Evolutionary conservation across 2,797 vertebrate genomes (phyloP).

Genomic region (Botia almorhae): DNA sequence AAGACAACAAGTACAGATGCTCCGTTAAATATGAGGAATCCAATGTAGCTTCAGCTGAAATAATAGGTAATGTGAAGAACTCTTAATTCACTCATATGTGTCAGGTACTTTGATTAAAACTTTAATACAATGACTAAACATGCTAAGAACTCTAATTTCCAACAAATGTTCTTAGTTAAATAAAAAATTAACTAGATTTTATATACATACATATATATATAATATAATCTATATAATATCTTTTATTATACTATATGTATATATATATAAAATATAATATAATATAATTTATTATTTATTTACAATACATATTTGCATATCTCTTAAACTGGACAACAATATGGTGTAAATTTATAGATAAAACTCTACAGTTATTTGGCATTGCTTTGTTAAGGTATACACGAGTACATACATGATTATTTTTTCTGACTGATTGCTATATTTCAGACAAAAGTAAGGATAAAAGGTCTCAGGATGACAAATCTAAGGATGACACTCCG

Average conservation of each 20-base stretch:
- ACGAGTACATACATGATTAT: no score
- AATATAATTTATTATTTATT: not conserved
- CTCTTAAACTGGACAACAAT: no score
- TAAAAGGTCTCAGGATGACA: not conserved
- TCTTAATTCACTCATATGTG: not conserved
- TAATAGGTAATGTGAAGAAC: conserved; percentile 8
- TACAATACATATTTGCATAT: no score
- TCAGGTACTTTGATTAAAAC: no score
- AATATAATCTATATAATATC: no score
- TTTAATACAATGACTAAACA: not conserved
- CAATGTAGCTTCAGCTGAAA: fast-evolving
- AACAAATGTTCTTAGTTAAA: not conserved
- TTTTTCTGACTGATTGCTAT: no score
- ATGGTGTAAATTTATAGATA: no score
- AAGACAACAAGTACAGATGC: conserved; percentile 34
- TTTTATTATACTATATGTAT: not conserved
- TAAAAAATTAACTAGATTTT: no score
- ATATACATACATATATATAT: not conserved
- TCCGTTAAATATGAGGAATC: conserved; percentile 2
- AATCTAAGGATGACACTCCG: fast-evolving
- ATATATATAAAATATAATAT: not conserved
- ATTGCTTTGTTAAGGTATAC: no score
- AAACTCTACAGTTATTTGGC: no score
- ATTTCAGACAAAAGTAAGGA: not conserved
- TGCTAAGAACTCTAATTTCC: not conserved